phyloP scores from a whole-genome alignment of 2,888 invertebrate species.

The Drosophila parthenogenetica region DNA sequence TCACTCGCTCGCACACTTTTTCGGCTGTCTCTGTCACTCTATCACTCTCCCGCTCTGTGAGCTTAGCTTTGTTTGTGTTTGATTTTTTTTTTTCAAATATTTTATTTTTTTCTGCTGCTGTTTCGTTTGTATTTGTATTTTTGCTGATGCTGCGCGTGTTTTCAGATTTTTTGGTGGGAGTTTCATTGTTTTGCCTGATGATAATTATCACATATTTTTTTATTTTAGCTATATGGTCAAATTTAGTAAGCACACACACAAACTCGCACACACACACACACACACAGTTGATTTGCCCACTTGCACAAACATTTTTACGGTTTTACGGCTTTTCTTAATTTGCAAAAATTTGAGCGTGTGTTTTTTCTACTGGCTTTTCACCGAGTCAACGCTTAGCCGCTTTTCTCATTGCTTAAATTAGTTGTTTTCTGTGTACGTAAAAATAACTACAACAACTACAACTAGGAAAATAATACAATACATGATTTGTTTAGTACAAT shows the following conservation, averaged over 20 bases:
- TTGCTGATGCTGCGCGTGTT: slow-evolving; percentile 50
- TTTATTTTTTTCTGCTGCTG: background rate
- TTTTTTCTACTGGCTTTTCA: slow-evolving; percentile 53
- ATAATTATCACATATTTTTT: slow-evolving; percentile 47
- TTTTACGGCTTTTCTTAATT: slow-evolving; percentile 51
- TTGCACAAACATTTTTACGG: slow-evolving; percentile 31
- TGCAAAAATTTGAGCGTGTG: slow-evolving; percentile 32
- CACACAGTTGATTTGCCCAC: slow-evolving; percentile 34
- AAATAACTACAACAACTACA: background rate
- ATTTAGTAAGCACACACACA: slow-evolving; percentile 12
- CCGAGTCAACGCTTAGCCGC: slow-evolving; percentile 27
- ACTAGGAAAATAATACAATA: slow-evolving; percentile 3
- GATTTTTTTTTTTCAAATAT: slow-evolving; percentile 1
- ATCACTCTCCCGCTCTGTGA: slow-evolving; percentile 7
- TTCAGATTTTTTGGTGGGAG: slow-evolving; percentile 54
- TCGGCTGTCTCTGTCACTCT: slow-evolving; percentile 1
- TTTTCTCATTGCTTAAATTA: slow-evolving; percentile 33
- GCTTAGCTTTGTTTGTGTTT: slow-evolving; percentile 30
- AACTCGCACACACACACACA: slow-evolving; percentile 18
- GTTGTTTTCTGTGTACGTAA: slow-evolving; percentile 21
- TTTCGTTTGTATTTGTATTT: slow-evolving; percentile 7
- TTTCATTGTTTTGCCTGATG: slow-evolving; percentile 52
- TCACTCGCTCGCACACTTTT: slow-evolving; percentile 5
- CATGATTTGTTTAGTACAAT: slow-evolving; percentile 14
- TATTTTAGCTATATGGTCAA: slow-evolving; percentile 2